A percentile compares a stretch with the other conserved stretches of the same genome.
Evolutionary conservation across 1,140 invertebrate species (phyloP).

Genomic region (Drosophila simulans): DNA sequence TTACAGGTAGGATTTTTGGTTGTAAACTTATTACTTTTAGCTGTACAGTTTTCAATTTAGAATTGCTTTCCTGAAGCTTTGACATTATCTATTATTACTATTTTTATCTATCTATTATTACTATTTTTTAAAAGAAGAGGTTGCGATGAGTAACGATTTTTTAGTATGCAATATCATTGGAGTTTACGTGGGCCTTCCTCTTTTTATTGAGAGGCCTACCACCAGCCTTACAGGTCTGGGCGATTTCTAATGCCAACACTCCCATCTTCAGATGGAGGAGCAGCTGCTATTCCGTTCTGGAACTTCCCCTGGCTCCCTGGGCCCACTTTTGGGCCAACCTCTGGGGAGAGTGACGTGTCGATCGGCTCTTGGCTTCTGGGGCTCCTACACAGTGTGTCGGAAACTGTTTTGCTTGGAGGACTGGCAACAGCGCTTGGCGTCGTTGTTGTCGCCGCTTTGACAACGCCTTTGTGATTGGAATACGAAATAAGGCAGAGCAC

Average conservation of each 20-base stretch:
- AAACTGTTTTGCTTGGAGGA: constrained; percentile 52
- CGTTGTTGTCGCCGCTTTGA: constrained; percentile 77
- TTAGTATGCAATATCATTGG: too few relatives aligned
- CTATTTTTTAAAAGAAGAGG: too few relatives aligned
- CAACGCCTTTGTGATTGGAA: constrained; percentile 82
- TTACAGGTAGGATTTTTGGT: too few relatives aligned
- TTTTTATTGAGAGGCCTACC: not conserved
- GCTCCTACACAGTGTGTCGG: constrained; percentile 40
- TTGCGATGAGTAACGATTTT: too few relatives aligned
- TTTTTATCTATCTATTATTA: too few relatives aligned
- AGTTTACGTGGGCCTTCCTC: not conserved
- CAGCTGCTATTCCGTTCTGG: constrained; percentile 1
- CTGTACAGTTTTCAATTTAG: too few relatives aligned
- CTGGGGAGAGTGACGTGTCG: constrained; percentile 61
- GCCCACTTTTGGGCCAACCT: not conserved
- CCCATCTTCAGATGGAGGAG: constrained; percentile 3
- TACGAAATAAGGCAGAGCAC: constrained; percentile 72
- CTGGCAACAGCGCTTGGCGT: constrained; percentile 68
- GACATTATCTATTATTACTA: too few relatives aligned
- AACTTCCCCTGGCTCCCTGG: not conserved
- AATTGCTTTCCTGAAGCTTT: too few relatives aligned
- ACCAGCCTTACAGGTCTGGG: not conserved
- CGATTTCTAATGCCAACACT: constrained; percentile 27
- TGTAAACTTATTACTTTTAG: too few relatives aligned
- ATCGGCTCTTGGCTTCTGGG: constrained; percentile 61